phyloP scores from a whole-genome alignment of 2,888 invertebrate genomes.

The Tiliacea citrago region DNA sequence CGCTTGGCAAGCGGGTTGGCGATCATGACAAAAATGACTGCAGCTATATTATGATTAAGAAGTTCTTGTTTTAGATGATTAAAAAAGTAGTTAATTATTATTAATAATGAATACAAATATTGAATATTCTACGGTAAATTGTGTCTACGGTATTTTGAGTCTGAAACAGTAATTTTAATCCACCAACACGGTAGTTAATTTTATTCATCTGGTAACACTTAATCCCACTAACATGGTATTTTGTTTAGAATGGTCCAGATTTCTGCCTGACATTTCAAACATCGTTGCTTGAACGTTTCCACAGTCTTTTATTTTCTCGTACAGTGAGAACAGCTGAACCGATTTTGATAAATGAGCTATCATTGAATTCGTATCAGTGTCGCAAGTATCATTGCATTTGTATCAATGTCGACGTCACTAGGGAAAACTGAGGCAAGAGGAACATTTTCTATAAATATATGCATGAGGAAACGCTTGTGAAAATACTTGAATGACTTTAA shows the following conservation, averaged over 20 bases:
- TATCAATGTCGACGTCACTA: slow-evolving; percentile 41
- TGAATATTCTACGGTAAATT: too few species aligned
- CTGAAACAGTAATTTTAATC: too few species aligned
- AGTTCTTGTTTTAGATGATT: too few species aligned
- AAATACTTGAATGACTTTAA: slow-evolving; percentile 44
- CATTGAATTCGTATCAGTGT: slow-evolving; percentile 58
- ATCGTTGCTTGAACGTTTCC: too few species aligned
- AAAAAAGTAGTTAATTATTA: too few species aligned
- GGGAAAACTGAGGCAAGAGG: slow-evolving; percentile 47
- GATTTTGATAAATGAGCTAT: slow-evolving; percentile 53
- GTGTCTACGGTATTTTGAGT: too few species aligned
- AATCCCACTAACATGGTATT: not conserved
- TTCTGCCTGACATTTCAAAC: not conserved
- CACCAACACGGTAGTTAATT: too few species aligned
- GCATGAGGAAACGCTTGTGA: slow-evolving; percentile 27
- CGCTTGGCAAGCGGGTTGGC: too few species aligned
- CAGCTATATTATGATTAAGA: too few species aligned
- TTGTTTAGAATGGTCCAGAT: not conserved
- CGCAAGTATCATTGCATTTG: slow-evolving; percentile 54
- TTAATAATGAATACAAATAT: too few species aligned
- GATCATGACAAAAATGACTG: too few species aligned
- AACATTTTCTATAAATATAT: slow-evolving; percentile 40
- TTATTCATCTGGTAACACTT: too few species aligned
- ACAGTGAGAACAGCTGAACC: slow-evolving; percentile 28
- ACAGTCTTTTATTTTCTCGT: slow-evolving; percentile 42